Evolutionary conservation across 1,140 invertebrate species (phyloP).

Genomic region (Camponotus pennsylvanicus): DNA sequence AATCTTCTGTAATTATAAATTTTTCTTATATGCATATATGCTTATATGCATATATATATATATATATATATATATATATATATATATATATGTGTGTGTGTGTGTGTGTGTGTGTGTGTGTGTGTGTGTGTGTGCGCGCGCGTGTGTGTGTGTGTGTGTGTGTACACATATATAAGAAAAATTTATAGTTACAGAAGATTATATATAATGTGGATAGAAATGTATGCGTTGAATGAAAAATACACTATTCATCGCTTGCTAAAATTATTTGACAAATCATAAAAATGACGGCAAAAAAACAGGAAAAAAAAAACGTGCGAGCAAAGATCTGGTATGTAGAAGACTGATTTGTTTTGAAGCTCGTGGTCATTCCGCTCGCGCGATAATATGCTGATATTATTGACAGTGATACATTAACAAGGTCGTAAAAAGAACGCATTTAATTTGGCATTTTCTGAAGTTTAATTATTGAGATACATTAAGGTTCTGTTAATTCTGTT

Average conservation of each 20-base stretch:
- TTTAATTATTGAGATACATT: background rate
- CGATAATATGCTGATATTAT: slow-evolving; percentile 1
- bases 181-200: background rate
- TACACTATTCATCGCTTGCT: background rate
- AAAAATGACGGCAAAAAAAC: background rate
- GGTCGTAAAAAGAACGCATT: background rate
- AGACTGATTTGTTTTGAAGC: background rate
- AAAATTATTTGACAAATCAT: background rate
- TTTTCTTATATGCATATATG: background rate
- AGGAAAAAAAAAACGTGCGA: background rate
- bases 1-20: background rate
- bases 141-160: no score
- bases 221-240: background rate
- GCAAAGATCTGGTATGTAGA: background rate
- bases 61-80: no score
- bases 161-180: background rate
- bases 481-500: no score
- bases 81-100: no score
- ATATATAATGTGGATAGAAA: background rate
- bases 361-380: background rate
- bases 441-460: background rate
- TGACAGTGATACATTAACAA: background rate
- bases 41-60: no score
- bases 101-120: no score
- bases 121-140: no score